Evolutionary conservation across 2,888 invertebrate species (phyloP).

Genomic region (Bhutanitis thaidina): DNA sequence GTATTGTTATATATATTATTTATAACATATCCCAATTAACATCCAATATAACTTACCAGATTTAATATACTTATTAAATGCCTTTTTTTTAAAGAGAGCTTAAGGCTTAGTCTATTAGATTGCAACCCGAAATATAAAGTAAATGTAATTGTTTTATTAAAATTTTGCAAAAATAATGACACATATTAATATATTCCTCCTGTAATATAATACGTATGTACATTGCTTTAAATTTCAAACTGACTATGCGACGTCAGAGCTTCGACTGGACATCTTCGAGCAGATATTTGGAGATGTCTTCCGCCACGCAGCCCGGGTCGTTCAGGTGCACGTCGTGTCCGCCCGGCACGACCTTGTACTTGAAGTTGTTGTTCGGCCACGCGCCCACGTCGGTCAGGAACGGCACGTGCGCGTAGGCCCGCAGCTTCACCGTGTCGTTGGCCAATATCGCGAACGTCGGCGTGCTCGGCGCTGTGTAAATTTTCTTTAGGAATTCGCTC

Average conservation of each 20-base stretch:
- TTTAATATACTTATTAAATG: too few species aligned
- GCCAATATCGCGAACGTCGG: conserved; percentile 51
- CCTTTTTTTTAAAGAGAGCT: too few species aligned
- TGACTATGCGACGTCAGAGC: conserved; percentile 13
- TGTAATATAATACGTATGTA: too few species aligned
- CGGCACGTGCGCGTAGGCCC: conserved; percentile 33
- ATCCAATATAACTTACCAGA: too few species aligned
- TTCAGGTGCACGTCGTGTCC: conserved; percentile 81
- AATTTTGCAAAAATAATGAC: not conserved
- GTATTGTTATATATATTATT: too few species aligned
- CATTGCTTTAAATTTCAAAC: not conserved
- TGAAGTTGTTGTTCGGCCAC: conserved; percentile 52
- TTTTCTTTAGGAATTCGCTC: conserved; percentile 31
- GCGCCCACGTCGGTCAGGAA: conserved; percentile 41
- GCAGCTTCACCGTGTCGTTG: conserved; percentile 29
- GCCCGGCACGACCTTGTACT: conserved; percentile 61
- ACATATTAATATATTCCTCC: too few species aligned
- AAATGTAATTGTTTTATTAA: too few species aligned
- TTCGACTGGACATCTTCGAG: conserved; percentile 35
- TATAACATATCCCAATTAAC: too few species aligned
- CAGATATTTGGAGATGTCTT: conserved; percentile 49
- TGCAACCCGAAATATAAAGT: too few species aligned
- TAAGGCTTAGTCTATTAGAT: too few species aligned
- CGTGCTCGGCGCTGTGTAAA: conserved; percentile 39
- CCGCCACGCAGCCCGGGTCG: conserved; percentile 72